Evolutionary conservation across 2,113 vertebrate species (phyloP).

Genomic region (Oxyruncus cristatus): DNA sequence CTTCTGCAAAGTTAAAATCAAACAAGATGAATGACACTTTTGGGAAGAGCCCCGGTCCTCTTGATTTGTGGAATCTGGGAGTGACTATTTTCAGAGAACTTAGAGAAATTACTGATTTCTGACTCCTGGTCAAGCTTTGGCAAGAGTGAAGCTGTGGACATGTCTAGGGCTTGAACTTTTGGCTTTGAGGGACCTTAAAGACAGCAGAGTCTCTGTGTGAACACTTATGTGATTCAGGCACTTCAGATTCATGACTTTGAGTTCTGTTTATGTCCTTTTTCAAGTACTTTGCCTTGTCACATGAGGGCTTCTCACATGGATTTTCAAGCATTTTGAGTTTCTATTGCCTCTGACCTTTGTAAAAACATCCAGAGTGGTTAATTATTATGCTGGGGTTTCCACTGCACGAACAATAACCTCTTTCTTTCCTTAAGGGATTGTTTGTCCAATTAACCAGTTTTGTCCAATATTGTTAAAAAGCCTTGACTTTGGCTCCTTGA

Average conservation of each 20-base stretch:
- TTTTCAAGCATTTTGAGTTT: neutral
- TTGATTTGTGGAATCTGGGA: neutral
- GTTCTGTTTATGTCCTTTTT: neutral
- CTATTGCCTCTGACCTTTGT: neutral
- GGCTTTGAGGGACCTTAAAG: neutral
- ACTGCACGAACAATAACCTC: conserved; percentile 30
- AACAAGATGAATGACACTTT: neutral
- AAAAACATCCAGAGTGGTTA: conserved; percentile 7
- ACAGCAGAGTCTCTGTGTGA: neutral
- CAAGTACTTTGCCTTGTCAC: neutral
- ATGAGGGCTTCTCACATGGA: neutral
- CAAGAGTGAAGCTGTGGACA: neutral
- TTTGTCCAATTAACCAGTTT: conserved; percentile 47
- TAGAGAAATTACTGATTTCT: neutral
- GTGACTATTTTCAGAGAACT: accelerated
- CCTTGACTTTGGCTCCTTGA: conserved; percentile 46
- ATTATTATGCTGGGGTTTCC: conserved; percentile 44
- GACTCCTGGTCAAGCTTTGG: neutral
- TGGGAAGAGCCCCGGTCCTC: neutral
- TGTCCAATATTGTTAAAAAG: conserved; percentile 47
- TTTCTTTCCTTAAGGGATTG: conserved; percentile 47
- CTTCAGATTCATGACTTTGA: neutral
- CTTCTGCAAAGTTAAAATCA: neutral
- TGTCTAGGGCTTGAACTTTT: neutral
- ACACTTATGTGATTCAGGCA: neutral